Evolutionary conservation across 2,797 vertebrate genomes (phyloP).

Genomic region (Microctenopoma stevenorrisi): DNA sequence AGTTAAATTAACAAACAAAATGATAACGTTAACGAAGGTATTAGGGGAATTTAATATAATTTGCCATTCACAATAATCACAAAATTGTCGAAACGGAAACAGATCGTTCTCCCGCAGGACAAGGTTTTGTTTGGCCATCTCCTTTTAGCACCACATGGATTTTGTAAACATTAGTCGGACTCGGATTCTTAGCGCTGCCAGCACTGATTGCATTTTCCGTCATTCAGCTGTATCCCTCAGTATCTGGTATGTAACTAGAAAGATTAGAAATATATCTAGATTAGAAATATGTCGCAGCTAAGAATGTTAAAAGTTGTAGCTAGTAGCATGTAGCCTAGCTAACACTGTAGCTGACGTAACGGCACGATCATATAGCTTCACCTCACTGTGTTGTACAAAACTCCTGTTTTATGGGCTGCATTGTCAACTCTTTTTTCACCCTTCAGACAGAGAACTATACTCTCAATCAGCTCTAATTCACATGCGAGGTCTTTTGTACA

Average conservation of each 20-base stretch:
- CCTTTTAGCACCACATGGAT: conserved; percentile 44
- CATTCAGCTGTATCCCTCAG: accelerated
- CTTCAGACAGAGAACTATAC: too few species aligned
- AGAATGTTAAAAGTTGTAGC: background rate
- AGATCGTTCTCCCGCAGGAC: conserved; percentile 17
- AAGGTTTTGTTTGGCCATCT: conserved; percentile 62
- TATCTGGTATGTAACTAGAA: conserved; percentile 5
- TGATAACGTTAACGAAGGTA: too few species aligned
- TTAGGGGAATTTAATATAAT: background rate
- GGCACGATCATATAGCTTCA: background rate
- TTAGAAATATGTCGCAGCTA: background rate
- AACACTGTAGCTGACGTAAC: background rate
- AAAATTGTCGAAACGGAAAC: background rate
- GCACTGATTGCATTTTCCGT: background rate
- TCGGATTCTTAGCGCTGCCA: too few species aligned
- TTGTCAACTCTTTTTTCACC: too few species aligned
- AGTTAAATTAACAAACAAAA: too few species aligned
- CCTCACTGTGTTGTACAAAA: background rate
- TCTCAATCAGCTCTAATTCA: too few species aligned
- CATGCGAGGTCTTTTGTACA: too few species aligned
- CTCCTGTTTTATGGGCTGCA: too few species aligned
- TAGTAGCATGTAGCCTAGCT: conserved; percentile 42
- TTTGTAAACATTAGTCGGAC: conserved; percentile 49
- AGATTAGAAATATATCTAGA: too few species aligned
- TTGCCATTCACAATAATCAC: too few species aligned